phyloP scores from a whole-genome alignment of 37 sponge, comb jelly and placozoan genomes.

The Dysidea cf. avara region DNA sequence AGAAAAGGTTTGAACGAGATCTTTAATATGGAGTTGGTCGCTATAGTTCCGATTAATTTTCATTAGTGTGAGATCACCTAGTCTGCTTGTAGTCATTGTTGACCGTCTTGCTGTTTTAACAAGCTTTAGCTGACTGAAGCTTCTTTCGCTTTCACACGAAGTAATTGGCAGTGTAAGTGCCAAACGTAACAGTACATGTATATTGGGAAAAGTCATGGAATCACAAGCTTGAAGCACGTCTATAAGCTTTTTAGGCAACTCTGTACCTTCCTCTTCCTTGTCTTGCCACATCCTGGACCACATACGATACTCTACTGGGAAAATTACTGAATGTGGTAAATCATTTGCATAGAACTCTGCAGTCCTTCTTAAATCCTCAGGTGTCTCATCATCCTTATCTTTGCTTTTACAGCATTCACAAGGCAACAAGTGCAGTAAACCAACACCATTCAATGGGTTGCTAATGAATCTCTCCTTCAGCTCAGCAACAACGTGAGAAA shows the following conservation, averaged over 20 bases:
- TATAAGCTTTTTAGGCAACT: slow-evolving; percentile 2
- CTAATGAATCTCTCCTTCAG: slow-evolving; percentile 38
- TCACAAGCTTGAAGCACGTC: slow-evolving; percentile 25
- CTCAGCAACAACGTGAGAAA: slow-evolving; percentile 28
- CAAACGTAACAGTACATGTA: too few relatives aligned
- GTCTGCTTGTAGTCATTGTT: too few relatives aligned
- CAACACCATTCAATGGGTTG: slow-evolving; percentile 19
- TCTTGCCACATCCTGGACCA: slow-evolving; percentile 40
- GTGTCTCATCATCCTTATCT: slow-evolving; percentile 15
- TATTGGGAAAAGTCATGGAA: slow-evolving; percentile 20
- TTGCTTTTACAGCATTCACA: too few relatives aligned
- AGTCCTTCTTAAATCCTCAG: slow-evolving; percentile 29
- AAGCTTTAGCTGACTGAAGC: too few relatives aligned
- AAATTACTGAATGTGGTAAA: slow-evolving; percentile 29
- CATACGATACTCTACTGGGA: slow-evolving; percentile 31
- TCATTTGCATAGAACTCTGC: slow-evolving; percentile 22
- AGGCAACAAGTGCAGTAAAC: slow-evolving; percentile 43
- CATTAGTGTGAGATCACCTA: too few relatives aligned
- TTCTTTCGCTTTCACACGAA: too few relatives aligned
- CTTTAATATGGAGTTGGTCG: too few relatives aligned
- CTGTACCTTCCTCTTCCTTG: too few relatives aligned
- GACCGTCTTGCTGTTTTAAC: too few relatives aligned
- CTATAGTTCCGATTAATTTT: too few relatives aligned
- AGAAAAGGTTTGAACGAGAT: slow-evolving; percentile 9
- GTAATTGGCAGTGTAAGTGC: too few relatives aligned